A percentile compares a stretch with the other conserved stretches of the same genome.
Evolutionary conservation across 1,140 invertebrate species (phyloP).

Genomic region (Ganaspis sp.): DNA sequence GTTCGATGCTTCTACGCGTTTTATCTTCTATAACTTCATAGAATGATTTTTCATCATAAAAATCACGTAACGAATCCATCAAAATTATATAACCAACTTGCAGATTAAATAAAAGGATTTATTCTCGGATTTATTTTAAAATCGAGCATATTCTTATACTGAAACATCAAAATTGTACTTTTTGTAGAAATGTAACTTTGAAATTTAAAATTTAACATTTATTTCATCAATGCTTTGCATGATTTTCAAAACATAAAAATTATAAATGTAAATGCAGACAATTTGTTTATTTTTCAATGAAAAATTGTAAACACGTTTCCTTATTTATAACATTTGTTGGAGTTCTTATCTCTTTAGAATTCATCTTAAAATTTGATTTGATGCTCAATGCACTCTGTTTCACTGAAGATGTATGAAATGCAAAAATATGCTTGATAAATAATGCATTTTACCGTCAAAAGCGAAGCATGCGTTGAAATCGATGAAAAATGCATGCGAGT

Average conservation of each 20-base stretch:
- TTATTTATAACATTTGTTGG: neutral
- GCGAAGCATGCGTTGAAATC: neutral
- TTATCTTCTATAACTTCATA: neutral
- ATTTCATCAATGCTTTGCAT: too few relatives aligned
- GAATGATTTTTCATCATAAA: neutral
- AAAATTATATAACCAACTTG: neutral
- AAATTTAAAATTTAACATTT: too few relatives aligned
- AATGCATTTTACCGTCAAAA: conserved; percentile 10
- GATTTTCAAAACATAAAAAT: too few relatives aligned
- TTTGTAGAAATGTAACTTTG: too few relatives aligned
- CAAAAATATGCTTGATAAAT: conserved; percentile 14
- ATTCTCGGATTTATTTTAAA: neutral
- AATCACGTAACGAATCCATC: neutral
- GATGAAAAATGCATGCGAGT: conserved; percentile 13
- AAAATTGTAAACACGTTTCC: neutral
- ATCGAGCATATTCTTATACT: neutral
- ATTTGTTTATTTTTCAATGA: neutral
- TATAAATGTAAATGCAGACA: too few relatives aligned
- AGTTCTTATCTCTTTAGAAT: neutral
- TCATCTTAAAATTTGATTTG: conserved; percentile 14
- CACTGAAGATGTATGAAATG: conserved; percentile 9
- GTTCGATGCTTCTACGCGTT: conserved; percentile 37
- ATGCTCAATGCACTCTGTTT: conserved; percentile 9
- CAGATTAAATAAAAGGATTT: neutral
- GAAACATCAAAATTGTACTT: too few relatives aligned